Conservation (phyloP, 2,797 vertebrate genomes). For the Alfaro cultratus region DNA sequence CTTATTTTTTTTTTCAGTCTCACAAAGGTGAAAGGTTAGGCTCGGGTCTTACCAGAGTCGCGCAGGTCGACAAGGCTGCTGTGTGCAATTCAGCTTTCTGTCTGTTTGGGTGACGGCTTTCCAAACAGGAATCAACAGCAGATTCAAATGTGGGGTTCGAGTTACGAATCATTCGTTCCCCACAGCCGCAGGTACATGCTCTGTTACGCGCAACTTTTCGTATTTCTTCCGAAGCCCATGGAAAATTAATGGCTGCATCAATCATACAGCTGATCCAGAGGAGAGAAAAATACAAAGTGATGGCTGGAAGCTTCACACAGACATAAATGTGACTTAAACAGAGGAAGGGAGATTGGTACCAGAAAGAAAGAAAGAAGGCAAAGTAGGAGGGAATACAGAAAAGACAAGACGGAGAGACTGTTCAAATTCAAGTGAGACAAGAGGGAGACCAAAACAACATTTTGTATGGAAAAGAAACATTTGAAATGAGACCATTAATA, state of each 20-base stretch:
- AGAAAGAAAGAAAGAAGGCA: not conserved
- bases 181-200: conserved; percentile 26
- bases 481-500: conserved; percentile 38
- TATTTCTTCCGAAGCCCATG: conserved; percentile 58
- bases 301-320: conserved; percentile 10
- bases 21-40: not conserved
- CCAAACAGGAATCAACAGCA: conserved; percentile 29
- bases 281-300: conserved; percentile 29
- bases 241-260: conserved; percentile 72
- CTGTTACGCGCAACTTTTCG: conserved; percentile 31
- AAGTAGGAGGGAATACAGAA: conserved; percentile 19
- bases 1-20: not conserved
- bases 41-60: not conserved
- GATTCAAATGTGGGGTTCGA: conserved; percentile 50
- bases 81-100: conserved; percentile 8
- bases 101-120: conserved; percentile 46
- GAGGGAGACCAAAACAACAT: conserved; percentile 5
- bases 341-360: conserved; percentile 1
- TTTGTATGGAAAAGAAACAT: conserved; percentile 25
- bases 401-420: not conserved
- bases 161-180: conserved; percentile 16
- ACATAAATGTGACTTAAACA: not conserved
- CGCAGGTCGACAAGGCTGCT: not conserved
- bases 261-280: conserved; percentile 48
- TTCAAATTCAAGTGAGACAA: not conserved